These are phyloP conservation scores for Drosophila sucinea DNA, from an alignment of 1,140 invertebrate species.

Conservation along the genomic window DNA sequence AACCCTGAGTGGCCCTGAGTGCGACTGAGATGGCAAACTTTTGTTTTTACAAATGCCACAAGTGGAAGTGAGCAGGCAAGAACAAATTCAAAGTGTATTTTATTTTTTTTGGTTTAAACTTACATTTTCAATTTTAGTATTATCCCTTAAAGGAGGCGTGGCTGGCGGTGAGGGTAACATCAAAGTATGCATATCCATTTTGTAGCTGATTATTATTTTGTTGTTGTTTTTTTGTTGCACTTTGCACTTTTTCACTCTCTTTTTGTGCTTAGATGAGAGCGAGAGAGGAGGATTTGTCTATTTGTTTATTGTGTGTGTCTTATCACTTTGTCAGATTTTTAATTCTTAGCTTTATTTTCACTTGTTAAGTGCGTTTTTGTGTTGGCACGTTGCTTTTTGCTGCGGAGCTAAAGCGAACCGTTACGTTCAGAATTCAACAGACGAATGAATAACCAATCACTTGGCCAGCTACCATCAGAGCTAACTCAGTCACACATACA, in stretches of 20 bases:
- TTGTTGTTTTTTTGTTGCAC: constrained; percentile 31
- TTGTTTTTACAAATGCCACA: constrained; percentile 83
- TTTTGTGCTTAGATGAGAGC: constrained; percentile 10
- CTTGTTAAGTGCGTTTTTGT: constrained; percentile 43
- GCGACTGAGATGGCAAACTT: constrained; percentile 64
- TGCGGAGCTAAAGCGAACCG: constrained; percentile 69
- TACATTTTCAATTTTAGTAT: constrained; percentile 84
- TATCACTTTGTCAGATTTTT: constrained; percentile 52
- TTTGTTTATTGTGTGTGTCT: constrained; percentile 39
- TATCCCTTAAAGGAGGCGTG: constrained; percentile 84
- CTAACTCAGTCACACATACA: constrained; percentile 52
- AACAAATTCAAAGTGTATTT: constrained; percentile 40
- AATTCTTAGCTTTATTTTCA: constrained; percentile 35
- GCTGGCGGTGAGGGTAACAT: constrained; percentile 85
- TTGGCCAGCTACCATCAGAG: constrained; percentile 63
- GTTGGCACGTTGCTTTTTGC: constrained; percentile 32
- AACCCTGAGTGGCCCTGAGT: constrained; percentile 47
- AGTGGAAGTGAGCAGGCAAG: constrained; percentile 58
- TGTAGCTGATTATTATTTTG: constrained; percentile 26
- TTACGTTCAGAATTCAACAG: constrained; percentile 80
- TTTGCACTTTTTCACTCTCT: constrained; percentile 46
- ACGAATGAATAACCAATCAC: constrained; percentile 78
- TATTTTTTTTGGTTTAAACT: constrained; percentile 50
- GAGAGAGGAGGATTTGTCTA: constrained; percentile 21
- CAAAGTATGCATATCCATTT: constrained; percentile 83